Evolutionary conservation across 2,888 invertebrate species (phyloP).

Genomic region (Aleiodes leptofemur): DNA sequence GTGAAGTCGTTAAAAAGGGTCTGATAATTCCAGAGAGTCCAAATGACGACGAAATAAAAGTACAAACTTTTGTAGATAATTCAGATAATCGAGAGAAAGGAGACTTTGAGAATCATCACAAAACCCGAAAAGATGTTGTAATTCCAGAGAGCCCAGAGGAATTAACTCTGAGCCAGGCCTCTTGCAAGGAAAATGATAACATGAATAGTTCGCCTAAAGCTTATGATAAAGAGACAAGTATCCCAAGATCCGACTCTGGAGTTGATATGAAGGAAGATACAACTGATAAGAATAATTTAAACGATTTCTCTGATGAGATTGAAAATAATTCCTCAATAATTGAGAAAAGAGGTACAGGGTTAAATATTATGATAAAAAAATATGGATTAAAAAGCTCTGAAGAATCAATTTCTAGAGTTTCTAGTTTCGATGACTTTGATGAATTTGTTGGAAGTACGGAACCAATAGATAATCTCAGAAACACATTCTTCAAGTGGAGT

Average conservation of each 20-base stretch:
- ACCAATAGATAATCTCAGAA: slow-evolving; percentile 25
- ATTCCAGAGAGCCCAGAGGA: slow-evolving; percentile 42
- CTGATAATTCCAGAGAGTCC: slow-evolving; percentile 26
- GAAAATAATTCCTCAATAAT: slow-evolving; percentile 20
- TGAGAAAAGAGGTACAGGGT: slow-evolving; percentile 5
- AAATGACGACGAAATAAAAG: neutral
- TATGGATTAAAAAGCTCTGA: slow-evolving; percentile 31
- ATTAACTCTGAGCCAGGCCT: slow-evolving; percentile 4
- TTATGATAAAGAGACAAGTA: neutral
- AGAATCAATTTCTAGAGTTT: neutral
- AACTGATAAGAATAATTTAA: neutral
- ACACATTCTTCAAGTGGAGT: slow-evolving; percentile 55
- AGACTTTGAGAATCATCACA: neutral
- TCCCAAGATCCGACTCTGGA: slow-evolving; percentile 39
- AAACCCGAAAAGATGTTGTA: neutral
- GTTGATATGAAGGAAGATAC: slow-evolving; percentile 43
- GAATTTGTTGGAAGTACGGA: slow-evolving; percentile 40
- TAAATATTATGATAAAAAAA: slow-evolving; percentile 23
- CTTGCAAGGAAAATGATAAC: slow-evolving; percentile 35
- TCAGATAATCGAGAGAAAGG: neutral
- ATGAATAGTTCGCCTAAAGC: neutral
- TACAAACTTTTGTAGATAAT: neutral
- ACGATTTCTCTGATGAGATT: neutral
- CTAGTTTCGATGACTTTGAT: slow-evolving; percentile 42
- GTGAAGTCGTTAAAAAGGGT: slow-evolving; percentile 38